Base-by-base conservation (phyloP, 30 jellyfish, hydroid and myxozoan species). In the Phacellophora camtschatica region DNA sequence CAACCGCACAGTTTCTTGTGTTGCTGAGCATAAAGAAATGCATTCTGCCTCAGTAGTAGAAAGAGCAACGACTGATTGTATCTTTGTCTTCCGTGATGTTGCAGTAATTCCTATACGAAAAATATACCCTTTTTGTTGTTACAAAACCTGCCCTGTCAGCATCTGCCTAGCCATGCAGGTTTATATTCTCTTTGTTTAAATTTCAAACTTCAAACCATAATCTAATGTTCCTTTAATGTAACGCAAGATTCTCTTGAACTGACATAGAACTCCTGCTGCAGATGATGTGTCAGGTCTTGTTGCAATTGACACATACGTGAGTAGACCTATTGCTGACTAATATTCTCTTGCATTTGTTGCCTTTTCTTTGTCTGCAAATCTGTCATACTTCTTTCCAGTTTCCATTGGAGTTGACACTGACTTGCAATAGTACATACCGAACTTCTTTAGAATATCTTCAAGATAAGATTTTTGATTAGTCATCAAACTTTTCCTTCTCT, bases 21-120 rank as follows among this genome's bases (percentile, higher is more conserved):
- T 66, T 41, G 93, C 93, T 16, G n/a, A 20, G n/a, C 79, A 58
- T 23, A 42, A 34, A 4, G 92, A 57, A 42, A 67, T 71, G 25
- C 35, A 81, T 23, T 82, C 94, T 4, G 85, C 92, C 66, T 65
- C 92, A 16, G 86, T 50, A 4, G 86, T 30, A 28, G 94, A 82
- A 18, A 62, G 25, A 1, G 90, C 69, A 55, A 59, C 84, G 10
- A 45, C 48, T 4, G 68, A 19, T 29, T 71, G 84, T 50, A 19
- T 71, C 74, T 48, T 71, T 18, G 63, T 28, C n/a, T 25, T 25
- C 81, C 81, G 37, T 11, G 58, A 19, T 0, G 20, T 16, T 0
- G 39, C 33, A 24, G 29, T 16, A 4, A 33, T 15, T 1, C 69
- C 28, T 20, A 65, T 10, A 15, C 30, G 5, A 20, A 65, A 65